Evolutionary conservation across 2,888 invertebrate species (phyloP).

Genomic region (Rotaria magnacalcarata): DNA sequence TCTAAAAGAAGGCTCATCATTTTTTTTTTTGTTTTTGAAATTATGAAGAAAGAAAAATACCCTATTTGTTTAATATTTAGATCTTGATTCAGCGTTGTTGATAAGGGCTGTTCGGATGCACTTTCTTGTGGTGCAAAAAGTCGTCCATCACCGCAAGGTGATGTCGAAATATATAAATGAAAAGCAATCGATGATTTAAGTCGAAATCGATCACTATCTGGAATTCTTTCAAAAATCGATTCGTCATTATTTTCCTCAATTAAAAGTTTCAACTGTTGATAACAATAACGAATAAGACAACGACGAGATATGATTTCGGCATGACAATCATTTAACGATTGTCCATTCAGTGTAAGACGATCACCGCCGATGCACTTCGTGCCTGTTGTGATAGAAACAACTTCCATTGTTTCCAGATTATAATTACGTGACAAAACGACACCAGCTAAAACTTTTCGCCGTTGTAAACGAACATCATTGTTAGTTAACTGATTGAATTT

Average conservation of each 20-base stretch:
- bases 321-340: constrained; percentile 87
- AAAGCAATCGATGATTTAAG: constrained; percentile 74
- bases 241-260: neutral
- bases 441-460: constrained; percentile 86
- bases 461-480: constrained; percentile 35
- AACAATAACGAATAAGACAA: constrained; percentile 60
- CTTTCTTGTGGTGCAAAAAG: constrained; percentile 82
- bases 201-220: constrained; percentile 35
- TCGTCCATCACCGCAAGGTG: constrained; percentile 90
- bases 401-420: constrained; percentile 49
- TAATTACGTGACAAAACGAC: constrained; percentile 72
- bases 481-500: constrained; percentile 16
- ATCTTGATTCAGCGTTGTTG: neutral
- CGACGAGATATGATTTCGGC: constrained; percentile 85
- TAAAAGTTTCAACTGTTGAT: constrained; percentile 64
- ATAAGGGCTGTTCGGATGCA: neutral
- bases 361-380: constrained; percentile 92
- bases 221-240: constrained; percentile 41
- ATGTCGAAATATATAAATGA: constrained; percentile 91
- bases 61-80: neutral
- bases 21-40: neutral
- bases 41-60: neutral
- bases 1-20: neutral
- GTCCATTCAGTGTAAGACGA: constrained; percentile 78
- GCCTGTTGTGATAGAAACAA: constrained; percentile 71